Evolutionary conservation across 1,140 invertebrate species (phyloP), one percentile per base, ranked within the genome.

Genomic region (Xylocopa sonorina): DNA sequence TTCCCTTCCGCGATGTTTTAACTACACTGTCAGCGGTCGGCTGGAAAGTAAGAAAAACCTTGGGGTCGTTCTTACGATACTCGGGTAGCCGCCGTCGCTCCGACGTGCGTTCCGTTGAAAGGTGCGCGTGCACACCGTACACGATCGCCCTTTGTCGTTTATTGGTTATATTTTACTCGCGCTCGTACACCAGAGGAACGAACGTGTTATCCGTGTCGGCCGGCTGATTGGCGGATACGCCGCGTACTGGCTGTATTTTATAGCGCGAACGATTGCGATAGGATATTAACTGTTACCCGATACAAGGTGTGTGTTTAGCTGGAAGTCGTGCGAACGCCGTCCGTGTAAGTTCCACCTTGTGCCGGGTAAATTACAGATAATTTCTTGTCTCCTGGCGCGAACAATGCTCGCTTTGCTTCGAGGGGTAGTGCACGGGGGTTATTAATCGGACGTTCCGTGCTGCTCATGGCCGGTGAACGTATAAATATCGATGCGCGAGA

Each of bases 111-210:
- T 34, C n/a, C 32, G 55, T n/a, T 10, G 75, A 78, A 78, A 78
- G 75, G 60, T 53, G 60, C 48, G 18, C 58, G 74, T 69, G 66
- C 66, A 43, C 9, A 43, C 9, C 2, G 3, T 50, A 48, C 55
- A 71, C 68, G 27, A 24, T 71, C 55, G 16, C 21, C 57, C 57
- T 63, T 53, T 78, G 76, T 78, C 76, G 77, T 78, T 78, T 78
- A 73, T 78, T 62, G 77, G 68, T 72, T 73, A 29, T 78, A 78
- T 78, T 78, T 78, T 51, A 78, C 57, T 63, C 34, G 67, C 27
- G 51, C 46, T 32, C 41, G 29, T 41, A 29, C 66, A 16, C 9
- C 34, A 29, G 48, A n/a, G 38, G 32, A 38, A 51, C 66, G 43
- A 58, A 34, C 75, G 41, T 7, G 66, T 16, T 71, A 62, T 60